These are phyloP conservation scores for Elephas maximus DNA, from an alignment of 2,113 vertebrate species.

Conservation along the genomic window DNA sequence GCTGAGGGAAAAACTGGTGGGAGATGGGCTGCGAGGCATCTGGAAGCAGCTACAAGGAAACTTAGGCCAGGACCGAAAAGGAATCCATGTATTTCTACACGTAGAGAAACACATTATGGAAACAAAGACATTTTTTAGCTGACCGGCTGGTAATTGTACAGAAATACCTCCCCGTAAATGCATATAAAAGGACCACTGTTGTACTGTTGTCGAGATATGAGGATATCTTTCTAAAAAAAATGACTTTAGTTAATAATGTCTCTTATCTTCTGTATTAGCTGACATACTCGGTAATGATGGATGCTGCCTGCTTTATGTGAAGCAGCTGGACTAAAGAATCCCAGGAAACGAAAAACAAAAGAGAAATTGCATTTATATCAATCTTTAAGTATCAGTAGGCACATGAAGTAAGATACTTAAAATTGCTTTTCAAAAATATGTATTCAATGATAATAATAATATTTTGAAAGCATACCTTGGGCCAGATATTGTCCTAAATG, in stretches of 20 bases:
- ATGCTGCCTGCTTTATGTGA: neutral
- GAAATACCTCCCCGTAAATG: conserved; percentile 21
- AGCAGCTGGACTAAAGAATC: neutral
- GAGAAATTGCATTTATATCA: neutral
- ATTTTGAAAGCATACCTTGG: neutral
- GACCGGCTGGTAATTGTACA: neutral
- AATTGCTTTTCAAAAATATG: neutral
- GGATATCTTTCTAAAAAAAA: neutral
- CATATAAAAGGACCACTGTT: neutral
- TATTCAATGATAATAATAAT: neutral
- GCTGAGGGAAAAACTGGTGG: neutral
- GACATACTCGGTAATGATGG: neutral
- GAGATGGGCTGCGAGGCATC: neutral
- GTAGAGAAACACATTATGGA: neutral
- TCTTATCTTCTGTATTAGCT: conserved; percentile 40
- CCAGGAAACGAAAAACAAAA: neutral
- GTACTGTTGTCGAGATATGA: neutral
- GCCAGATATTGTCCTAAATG: neutral
- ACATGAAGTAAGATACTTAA: neutral
- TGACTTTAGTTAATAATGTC: neutral
- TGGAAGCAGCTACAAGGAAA: neutral
- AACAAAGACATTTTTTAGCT: neutral
- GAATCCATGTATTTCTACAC: neutral
- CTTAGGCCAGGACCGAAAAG: neutral
- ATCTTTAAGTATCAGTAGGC: neutral